Base-by-base conservation (phyloP, 1,140 invertebrate genomes). In the Eriocheir sinensis region DNA sequence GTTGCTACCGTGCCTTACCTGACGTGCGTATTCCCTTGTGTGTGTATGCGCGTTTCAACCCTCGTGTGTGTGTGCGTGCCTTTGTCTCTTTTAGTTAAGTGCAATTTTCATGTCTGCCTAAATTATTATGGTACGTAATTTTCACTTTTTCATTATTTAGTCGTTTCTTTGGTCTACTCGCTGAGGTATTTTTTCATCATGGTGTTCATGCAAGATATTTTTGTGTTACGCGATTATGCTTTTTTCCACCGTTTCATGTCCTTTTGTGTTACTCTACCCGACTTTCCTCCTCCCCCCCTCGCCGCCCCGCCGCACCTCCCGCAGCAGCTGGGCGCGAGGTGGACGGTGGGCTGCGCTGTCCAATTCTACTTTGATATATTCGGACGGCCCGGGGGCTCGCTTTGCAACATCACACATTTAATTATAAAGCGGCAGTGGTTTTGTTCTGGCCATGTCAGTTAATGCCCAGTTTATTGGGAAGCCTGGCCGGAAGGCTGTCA, bases 281-380 rank as follows among this genome's bases (percentile, higher is more conserved):
- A 38, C 88, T 53, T 30, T 53, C 27, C 88, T 44, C 38, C n/a
- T 91, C 90, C 80, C 72, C 34, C 60, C 32, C 60, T 9, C 89
- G 15, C 44, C n/a, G 21, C 38, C 32, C 38, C 32, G 9, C 41
- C 12, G 15, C 41, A 30, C n/a, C 41, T 27, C 6, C 91, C 92
- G 53, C 92, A 89, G 92, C 92, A 80, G 93, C 36, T 81, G 85
- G 36, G 53, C 41, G 93, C 48, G 89, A 94, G 89, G 93, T 94
- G 93, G 93, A 94, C 93, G 88, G 38, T 91, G 93, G 93, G 38
- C 93, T 91, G 93, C 89, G 89, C 93, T 94, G 93, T 94, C 93
- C 93, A 94, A 94, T 94, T 94, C 93, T 94, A 94, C 93, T 94
- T 94, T 94, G 93, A 94, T 94, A 94, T 94, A 94, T 94, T 94